These are phyloP conservation scores for Nesidiocoris tenuis DNA, from an alignment of 2,888 invertebrate genomes.

Conservation along the genomic window DNA sequence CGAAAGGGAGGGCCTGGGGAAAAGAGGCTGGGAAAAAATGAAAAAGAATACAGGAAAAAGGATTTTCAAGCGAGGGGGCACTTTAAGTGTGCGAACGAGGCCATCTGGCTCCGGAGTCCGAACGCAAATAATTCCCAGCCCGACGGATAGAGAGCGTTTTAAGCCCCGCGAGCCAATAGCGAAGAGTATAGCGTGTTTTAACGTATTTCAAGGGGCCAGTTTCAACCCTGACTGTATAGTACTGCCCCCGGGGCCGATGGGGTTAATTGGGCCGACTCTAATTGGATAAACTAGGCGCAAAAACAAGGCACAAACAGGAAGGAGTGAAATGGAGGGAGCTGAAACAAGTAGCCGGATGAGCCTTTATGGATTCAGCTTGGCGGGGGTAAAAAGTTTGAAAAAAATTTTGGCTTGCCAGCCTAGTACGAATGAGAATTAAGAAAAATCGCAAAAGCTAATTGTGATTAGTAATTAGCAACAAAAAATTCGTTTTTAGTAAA, in stretches of 20 bases:
- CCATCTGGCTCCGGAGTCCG: constrained; percentile 17
- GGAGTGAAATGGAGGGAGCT: not conserved
- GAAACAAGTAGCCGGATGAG: not conserved
- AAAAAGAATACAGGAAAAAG: not conserved
- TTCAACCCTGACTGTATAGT: not conserved
- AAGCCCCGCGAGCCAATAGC: not conserved
- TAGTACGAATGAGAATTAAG: no score
- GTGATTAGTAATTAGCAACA: no score
- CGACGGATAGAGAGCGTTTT: not conserved
- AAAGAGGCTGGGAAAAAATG: not conserved
- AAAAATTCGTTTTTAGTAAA: no score
- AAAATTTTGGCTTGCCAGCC: no score
- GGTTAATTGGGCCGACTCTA: not conserved
- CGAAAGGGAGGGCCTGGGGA: no score
- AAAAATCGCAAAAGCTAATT: no score
- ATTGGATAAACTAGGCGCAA: not conserved
- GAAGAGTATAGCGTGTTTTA: not conserved
- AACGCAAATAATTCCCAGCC: constrained; percentile 26
- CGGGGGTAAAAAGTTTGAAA: no score
- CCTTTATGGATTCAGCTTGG: no score
- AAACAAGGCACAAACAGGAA: not conserved
- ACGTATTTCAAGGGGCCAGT: not conserved
- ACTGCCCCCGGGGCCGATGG: no score
- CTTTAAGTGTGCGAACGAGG: constrained; percentile 16
- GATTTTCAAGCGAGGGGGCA: not conserved